Evolutionary conservation across 2,888 invertebrate species (phyloP).

Genomic region (Hyposoter dolosus): DNA sequence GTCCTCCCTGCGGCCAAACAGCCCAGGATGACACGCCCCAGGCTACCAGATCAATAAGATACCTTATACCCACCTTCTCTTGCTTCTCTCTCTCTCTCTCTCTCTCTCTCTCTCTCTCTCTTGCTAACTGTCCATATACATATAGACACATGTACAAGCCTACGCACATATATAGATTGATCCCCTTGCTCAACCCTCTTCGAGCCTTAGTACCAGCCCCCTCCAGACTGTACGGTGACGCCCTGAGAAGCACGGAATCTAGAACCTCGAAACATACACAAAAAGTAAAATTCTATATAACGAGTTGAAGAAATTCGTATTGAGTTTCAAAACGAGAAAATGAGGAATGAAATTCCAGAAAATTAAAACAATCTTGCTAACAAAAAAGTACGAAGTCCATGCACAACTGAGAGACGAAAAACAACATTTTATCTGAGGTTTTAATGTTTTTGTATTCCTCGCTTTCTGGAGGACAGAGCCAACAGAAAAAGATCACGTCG

Average conservation of each 20-base stretch:
- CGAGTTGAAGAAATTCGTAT: not conserved
- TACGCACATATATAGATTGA: constrained; percentile 23
- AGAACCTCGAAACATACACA: constrained; percentile 53
- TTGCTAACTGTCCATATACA: not conserved
- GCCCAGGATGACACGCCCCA: constrained; percentile 85
- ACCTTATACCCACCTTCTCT: constrained; percentile 80
- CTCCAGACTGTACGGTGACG: constrained; percentile 80
- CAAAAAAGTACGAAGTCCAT: not conserved
- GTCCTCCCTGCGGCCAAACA: constrained; percentile 85
- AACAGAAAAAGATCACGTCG: constrained; percentile 8
- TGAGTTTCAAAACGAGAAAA: not conserved
- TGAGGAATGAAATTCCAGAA: not conserved
- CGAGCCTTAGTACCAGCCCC: constrained; percentile 67
- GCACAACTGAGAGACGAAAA: not conserved
- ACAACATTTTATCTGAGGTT: not conserved
- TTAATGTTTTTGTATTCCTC: constrained; percentile 1
- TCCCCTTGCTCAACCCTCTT: constrained; percentile 54
- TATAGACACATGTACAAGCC: not conserved
- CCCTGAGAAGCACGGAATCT: constrained; percentile 76
- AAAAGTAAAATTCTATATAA: not conserved
- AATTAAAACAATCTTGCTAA: not conserved
- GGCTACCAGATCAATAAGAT: constrained; percentile 85
- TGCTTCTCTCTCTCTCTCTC: constrained; percentile 55
- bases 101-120: constrained; percentile 26
- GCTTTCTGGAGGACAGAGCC: not conserved